Percentiles rank a stretch among this genome's conserved stretches.
These are phyloP conservation scores for Margarornis squamiger DNA, from an alignment of 2,797 vertebrate genomes.

Conservation along the genomic window DNA sequence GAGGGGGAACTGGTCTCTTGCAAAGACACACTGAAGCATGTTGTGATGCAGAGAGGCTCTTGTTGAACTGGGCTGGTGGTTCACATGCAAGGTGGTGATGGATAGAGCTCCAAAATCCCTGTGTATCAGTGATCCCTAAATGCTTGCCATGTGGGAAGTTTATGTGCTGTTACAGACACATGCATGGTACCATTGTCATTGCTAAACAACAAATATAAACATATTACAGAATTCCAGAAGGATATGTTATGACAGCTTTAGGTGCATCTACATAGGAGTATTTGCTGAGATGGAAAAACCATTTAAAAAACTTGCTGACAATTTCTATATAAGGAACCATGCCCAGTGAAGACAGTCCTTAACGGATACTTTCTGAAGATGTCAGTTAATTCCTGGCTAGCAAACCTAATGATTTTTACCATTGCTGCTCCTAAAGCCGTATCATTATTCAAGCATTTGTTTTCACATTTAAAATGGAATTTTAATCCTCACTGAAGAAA, in stretches of 20 bases:
- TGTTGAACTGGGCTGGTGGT: background rate
- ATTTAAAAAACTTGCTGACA: background rate
- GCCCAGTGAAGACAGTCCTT: background rate
- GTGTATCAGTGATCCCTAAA: background rate
- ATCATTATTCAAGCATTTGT: background rate
- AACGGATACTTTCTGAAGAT: background rate
- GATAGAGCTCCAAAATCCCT: background rate
- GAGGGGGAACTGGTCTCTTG: background rate
- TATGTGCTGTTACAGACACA: background rate
- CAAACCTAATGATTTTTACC: background rate
- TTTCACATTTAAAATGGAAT: background rate
- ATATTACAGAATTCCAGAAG: background rate
- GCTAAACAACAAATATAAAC: background rate
- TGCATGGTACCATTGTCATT: background rate
- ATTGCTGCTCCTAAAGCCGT: background rate
- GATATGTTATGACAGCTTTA: background rate
- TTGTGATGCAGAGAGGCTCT: rapidly evolving
- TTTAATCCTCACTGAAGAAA: background rate
- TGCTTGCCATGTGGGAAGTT: background rate
- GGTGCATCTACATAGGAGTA: background rate
- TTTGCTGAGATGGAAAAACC: background rate
- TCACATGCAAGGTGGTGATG: background rate
- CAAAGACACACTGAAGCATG: background rate
- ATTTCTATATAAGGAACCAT: background rate
- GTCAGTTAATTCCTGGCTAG: background rate